phyloP scores from a whole-genome alignment of 1,140 invertebrate genomes.

The Batillaria attramentaria region DNA sequence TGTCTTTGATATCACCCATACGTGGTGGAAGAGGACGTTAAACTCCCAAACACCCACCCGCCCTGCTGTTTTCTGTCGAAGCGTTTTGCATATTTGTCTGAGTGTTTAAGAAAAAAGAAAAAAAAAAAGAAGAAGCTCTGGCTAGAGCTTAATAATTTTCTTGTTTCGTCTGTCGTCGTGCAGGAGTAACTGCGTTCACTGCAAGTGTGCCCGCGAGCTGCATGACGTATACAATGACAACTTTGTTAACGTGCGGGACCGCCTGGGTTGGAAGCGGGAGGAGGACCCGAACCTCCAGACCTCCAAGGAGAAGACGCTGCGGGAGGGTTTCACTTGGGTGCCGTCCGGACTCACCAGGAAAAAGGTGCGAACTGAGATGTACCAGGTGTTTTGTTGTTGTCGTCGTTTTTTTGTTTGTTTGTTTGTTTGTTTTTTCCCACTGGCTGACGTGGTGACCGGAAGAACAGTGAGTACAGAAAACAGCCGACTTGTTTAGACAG shows the following conservation, averaged over 20 bases:
- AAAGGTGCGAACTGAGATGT: constrained; percentile 59
- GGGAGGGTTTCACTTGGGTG: constrained; percentile 98
- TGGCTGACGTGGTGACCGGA: no score
- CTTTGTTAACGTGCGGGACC: constrained; percentile 84
- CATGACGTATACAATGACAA: constrained; percentile 92
- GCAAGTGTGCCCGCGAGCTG: constrained; percentile 87
- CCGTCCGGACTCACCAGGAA: constrained; percentile 93
- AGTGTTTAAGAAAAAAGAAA: neutral
- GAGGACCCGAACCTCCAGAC: constrained; percentile 69
- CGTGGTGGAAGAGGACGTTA: no score
- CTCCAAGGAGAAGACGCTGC: constrained; percentile 61
- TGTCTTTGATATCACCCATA: no score
- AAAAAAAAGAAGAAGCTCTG: no score
- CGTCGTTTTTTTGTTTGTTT: no score
- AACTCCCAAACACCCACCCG: no score
- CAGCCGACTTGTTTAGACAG: no score
- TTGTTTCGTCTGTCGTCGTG: constrained; percentile 59
- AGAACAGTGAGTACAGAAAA: no score
- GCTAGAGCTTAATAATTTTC: neutral
- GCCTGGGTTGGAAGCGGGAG: constrained; percentile 81
- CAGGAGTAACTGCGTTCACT: constrained; percentile 89
- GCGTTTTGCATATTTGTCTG: neutral
- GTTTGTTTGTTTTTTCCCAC: no score
- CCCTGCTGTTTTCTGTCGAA: neutral
- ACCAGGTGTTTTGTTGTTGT: neutral